These are phyloP conservation scores for Madoqua kirkii DNA, from an alignment of 2,113 vertebrate species.

Conservation along the genomic window DNA sequence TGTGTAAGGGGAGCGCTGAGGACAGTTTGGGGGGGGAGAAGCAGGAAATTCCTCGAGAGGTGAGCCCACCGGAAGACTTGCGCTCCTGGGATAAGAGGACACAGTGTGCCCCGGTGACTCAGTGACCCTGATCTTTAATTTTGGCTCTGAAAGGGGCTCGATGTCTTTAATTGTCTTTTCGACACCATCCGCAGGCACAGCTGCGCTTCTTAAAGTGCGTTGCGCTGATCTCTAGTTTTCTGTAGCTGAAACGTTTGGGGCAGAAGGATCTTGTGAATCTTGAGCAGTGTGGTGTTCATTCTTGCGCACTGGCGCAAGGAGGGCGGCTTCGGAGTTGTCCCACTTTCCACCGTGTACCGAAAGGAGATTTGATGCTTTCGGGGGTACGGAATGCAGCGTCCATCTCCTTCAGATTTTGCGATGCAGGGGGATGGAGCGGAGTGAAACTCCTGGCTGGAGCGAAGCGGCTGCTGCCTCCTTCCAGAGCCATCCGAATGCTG, in stretches of 20 bases:
- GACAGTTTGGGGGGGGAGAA: not conserved
- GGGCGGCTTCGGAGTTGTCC: not conserved
- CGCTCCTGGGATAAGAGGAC: not conserved
- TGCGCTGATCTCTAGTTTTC: not conserved
- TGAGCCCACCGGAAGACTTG: not conserved
- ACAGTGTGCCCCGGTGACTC: not conserved
- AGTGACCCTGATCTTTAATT: not conserved
- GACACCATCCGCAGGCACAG: not conserved
- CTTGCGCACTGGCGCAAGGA: not conserved
- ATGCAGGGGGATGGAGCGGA: not conserved
- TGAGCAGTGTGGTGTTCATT: slow-evolving; percentile 21
- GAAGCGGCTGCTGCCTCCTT: slow-evolving; percentile 12
- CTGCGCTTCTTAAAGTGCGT: not conserved
- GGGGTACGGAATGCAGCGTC: not conserved
- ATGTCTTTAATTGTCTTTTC: not conserved
- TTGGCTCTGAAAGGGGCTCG: not conserved
- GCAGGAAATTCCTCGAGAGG: not conserved
- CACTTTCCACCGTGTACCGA: not conserved
- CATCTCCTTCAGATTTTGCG: not conserved
- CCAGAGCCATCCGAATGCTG: slow-evolving; percentile 60
- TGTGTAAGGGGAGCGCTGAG: not conserved
- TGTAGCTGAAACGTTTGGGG: not conserved
- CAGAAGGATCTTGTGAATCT: not conserved
- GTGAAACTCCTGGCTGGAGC: slow-evolving; percentile 19
- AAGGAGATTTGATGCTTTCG: not conserved